These are phyloP conservation scores for Cheirogaleus medius DNA, from an alignment of 2,113 vertebrate species.

Conservation along the genomic window DNA sequence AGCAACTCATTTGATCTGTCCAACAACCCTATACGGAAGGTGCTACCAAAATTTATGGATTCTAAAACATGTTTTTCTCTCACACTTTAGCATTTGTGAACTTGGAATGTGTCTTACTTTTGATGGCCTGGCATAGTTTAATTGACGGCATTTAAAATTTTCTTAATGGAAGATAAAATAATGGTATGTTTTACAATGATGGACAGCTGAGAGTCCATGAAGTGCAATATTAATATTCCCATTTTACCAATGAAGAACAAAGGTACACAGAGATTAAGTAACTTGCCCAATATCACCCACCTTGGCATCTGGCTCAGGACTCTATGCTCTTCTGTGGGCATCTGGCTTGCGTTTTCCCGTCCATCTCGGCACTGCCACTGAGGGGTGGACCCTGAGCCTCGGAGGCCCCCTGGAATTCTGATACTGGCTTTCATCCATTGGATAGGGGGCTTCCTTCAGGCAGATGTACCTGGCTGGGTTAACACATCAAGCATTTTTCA, in stretches of 20 bases:
- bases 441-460: not conserved
- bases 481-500: not conserved
- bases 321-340: not conserved
- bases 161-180: constrained; percentile 13
- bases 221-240: not conserved
- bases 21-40: not conserved
- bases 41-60: not conserved
- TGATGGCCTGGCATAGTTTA: constrained; percentile 15
- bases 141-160: not conserved
- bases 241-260: not conserved
- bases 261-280: not conserved
- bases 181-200: not conserved
- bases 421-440: not conserved
- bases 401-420: not conserved
- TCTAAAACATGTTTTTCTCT: not conserved
- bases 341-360: not conserved
- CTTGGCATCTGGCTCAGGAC: not conserved
- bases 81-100: not conserved
- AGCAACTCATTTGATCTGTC: not conserved
- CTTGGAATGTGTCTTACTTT: not conserved
- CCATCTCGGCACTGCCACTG: not conserved
- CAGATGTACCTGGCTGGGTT: not conserved
- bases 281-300: not conserved
- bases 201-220: not conserved
- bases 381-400: not conserved